These are phyloP conservation scores for Musca domestica DNA, from an alignment of 1,140 invertebrate genomes.

Conservation along the genomic window DNA sequence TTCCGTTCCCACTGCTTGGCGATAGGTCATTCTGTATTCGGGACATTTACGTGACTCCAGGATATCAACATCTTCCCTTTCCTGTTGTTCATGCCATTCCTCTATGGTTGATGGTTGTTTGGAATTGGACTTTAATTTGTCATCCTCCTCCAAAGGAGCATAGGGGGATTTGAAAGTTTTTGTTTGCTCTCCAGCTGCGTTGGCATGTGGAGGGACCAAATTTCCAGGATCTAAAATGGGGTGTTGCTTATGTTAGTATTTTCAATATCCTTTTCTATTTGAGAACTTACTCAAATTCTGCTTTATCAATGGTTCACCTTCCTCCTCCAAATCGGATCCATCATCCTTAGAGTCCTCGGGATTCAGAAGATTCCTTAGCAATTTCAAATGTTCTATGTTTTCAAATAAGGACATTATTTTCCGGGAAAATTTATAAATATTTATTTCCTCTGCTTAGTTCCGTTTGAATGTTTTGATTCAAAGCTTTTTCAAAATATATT, in stretches of 20 bases:
- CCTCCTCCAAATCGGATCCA: conserved; percentile 38
- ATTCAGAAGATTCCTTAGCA: conserved; percentile 37
- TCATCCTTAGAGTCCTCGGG: conserved; percentile 31
- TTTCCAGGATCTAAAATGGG: conserved; percentile 33
- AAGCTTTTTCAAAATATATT: no score
- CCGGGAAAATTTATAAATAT: no score
- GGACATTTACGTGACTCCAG: conserved; percentile 68
- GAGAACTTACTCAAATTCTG: conserved; percentile 39
- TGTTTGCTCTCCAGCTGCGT: conserved; percentile 19
- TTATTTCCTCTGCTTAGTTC: no score
- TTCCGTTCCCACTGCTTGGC: conserved; percentile 79
- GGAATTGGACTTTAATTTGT: conserved; percentile 26
- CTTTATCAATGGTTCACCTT: conserved; percentile 35
- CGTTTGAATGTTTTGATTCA: no score
- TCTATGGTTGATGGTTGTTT: conserved; percentile 55
- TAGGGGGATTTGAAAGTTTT: conserved; percentile 27
- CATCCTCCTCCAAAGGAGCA: conserved; percentile 29
- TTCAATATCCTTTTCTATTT: no score
- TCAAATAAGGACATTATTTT: conserved; percentile 51
- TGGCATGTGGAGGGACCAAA: conserved; percentile 29
- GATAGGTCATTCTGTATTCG: conserved; percentile 78
- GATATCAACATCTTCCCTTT: conserved; percentile 53
- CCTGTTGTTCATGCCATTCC: conserved; percentile 58
- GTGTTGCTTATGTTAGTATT: no score
- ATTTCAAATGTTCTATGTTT: conserved; percentile 39